These are phyloP conservation scores for Nephrotoma guestfalica DNA, from an alignment of 2,888 invertebrate species.

Conservation along the genomic window DNA sequence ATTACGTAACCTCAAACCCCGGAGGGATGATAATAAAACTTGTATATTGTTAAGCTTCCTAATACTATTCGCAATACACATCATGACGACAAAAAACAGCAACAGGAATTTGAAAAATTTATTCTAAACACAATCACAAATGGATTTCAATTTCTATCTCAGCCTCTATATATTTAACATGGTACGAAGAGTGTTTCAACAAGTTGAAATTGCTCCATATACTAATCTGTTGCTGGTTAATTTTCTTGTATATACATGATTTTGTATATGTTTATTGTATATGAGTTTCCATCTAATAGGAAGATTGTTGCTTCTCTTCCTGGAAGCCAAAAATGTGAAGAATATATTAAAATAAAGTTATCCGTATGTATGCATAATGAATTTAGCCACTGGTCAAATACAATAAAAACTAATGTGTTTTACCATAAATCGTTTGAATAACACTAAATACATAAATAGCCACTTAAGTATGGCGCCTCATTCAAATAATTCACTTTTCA, in stretches of 20 bases:
- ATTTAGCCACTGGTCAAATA: neutral
- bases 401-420: neutral
- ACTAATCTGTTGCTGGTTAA: neutral
- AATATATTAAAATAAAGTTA: neutral
- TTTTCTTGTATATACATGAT: neutral
- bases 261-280: neutral
- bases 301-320: neutral
- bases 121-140: neutral
- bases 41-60: neutral
- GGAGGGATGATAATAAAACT: neutral
- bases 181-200: neutral
- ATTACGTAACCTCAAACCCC: neutral
- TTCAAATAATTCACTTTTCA: no score
- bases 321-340: neutral
- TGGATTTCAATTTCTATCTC: neutral
- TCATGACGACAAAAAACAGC: neutral
- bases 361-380: neutral
- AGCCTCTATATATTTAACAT: neutral
- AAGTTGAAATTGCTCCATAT: neutral
- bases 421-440: no score
- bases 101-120: neutral
- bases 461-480: no score
- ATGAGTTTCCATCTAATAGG: neutral
- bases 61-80: neutral
- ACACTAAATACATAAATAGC: no score